Percentiles rank a stretch among this genome's conserved stretches.
Conservation (phyloP, 2,888 invertebrate genomes). For the Apodemia zela region DNA sequence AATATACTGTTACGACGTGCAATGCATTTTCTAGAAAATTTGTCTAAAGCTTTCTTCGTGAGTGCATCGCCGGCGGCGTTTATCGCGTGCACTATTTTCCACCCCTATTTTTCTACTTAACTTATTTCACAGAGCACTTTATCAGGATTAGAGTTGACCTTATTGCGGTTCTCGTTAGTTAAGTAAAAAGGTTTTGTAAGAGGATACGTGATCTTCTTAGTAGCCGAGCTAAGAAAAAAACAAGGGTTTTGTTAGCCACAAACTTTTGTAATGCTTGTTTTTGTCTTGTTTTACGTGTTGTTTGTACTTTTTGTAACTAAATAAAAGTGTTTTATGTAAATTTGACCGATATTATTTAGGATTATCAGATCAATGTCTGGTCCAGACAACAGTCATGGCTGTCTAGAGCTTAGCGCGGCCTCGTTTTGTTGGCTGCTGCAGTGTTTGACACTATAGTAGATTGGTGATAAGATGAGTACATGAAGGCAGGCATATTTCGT, state of each 20-base stretch:
- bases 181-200: conserved; percentile 11
- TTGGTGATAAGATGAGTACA: too few species aligned
- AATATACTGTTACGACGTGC: not conserved
- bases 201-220: conserved; percentile 5
- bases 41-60: conserved; percentile 14
- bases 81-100: conserved; percentile 9
- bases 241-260: not conserved
- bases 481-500: too few species aligned
- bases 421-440: too few species aligned
- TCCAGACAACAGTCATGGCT: too few species aligned
- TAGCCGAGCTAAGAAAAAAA: not conserved
- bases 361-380: too few species aligned
- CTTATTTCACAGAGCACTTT: not conserved
- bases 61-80: conserved; percentile 5
- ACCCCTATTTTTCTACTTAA: conserved; percentile 11
- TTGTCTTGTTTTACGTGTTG: not conserved
- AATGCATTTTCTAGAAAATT: conserved; percentile 15
- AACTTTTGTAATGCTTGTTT: not conserved
- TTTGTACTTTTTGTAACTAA: too few species aligned
- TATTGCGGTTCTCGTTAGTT: conserved; percentile 4
- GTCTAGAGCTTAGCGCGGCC: too few species aligned
- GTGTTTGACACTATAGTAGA: too few species aligned
- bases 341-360: too few species aligned
- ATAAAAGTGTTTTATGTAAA: too few species aligned
- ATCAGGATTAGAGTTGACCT: not conserved